phyloP scores from a whole-genome alignment of 2,797 vertebrate species.

The Sebastolobus altivelis region DNA sequence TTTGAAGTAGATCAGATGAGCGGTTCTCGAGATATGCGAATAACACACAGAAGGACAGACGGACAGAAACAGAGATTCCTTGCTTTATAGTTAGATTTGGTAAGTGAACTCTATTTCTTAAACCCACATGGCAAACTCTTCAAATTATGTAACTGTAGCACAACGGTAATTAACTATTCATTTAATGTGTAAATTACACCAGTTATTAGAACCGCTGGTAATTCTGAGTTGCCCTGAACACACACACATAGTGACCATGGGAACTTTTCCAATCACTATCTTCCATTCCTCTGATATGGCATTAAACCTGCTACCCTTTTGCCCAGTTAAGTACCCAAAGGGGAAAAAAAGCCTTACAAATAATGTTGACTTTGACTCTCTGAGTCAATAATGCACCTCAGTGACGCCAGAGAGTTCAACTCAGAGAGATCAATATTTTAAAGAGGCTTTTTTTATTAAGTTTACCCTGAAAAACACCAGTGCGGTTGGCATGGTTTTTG shows the following conservation, averaged over 20 bases:
- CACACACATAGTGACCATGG: background rate
- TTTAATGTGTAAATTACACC: background rate
- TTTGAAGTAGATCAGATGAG: too few species aligned
- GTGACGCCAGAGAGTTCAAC: slow-evolving; percentile 24
- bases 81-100: background rate
- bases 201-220: background rate
- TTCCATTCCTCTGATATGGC: background rate
- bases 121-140: background rate
- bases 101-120: background rate
- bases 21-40: too few species aligned
- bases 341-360: slow-evolving; percentile 13
- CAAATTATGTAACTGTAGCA: background rate
- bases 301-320: slow-evolving; percentile 12
- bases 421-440: slow-evolving; percentile 45
- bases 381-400: slow-evolving; percentile 41
- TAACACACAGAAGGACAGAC: too few species aligned
- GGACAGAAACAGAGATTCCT: too few species aligned
- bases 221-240: background rate
- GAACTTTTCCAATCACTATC: background rate
- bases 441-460: slow-evolving; percentile 19
- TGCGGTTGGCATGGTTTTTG: background rate
- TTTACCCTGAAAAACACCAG: background rate
- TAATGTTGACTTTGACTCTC: slow-evolving; percentile 46
- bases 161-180: background rate
- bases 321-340: slow-evolving; percentile 10